Conservation (phyloP, 2,888 invertebrate species). For the Ceraclea dissimilis region DNA sequence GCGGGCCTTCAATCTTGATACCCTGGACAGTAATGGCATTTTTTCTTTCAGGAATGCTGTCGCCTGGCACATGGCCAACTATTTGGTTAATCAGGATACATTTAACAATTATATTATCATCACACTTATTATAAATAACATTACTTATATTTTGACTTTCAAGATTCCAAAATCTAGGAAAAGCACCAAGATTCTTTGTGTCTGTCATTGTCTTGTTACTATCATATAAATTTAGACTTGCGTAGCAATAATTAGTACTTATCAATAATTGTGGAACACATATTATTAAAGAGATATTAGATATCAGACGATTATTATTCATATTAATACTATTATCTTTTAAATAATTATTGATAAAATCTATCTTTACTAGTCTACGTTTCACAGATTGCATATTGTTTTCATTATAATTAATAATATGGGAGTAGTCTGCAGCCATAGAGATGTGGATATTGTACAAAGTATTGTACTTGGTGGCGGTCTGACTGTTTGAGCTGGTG, state of each 20-base stretch:
- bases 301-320: slow-evolving; percentile 53
- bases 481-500: slow-evolving; percentile 37
- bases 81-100: slow-evolving; percentile 54
- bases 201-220: slow-evolving; percentile 48
- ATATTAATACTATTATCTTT: slow-evolving; percentile 38
- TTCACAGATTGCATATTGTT: slow-evolving; percentile 67
- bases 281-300: slow-evolving; percentile 53
- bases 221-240: slow-evolving; percentile 33
- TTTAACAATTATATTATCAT: slow-evolving; percentile 47
- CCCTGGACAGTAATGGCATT: slow-evolving; percentile 56
- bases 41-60: slow-evolving; percentile 53
- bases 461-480: slow-evolving; percentile 34
- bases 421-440: slow-evolving; percentile 55
- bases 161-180: slow-evolving; percentile 48
- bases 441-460: no score
- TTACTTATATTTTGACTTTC: slow-evolving; percentile 51
- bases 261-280: slow-evolving; percentile 60
- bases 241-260: slow-evolving; percentile 50
- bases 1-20: slow-evolving; percentile 54
- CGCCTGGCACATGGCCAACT: slow-evolving; percentile 51
- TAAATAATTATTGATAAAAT: slow-evolving; percentile 48
- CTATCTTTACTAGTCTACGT: slow-evolving; percentile 47
- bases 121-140: slow-evolving; percentile 51
- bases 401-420: slow-evolving; percentile 50
- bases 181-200: slow-evolving; percentile 54